Base-by-base conservation (phyloP, 1,140 invertebrate species). In the Steinernema feltiae region DNA sequence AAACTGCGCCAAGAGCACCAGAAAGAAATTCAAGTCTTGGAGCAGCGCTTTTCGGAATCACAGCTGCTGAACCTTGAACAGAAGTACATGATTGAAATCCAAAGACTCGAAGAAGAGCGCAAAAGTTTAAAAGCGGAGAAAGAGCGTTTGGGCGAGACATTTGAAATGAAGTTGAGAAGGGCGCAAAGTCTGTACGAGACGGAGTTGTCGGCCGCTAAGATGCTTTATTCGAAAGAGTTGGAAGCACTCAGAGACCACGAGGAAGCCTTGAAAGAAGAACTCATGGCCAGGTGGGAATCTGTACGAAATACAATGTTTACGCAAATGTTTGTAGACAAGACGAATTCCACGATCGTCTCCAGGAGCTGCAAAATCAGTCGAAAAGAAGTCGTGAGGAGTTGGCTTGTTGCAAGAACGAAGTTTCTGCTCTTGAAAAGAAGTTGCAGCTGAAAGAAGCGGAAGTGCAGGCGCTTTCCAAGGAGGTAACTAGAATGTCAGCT, bases 1-100 rank as follows among this genome's bases (percentile, higher is more conserved):
- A 85, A 86, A 69, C 74, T 85, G 41, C 70, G 84, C 15, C 80
- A 86, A 75, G 84, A 85, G 46, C 84, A 85, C 70, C 84, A 86
- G 72, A 84, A 84, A 31, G 84, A 85, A 70, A 85, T 85, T 72
- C 83, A 85, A 73, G 46, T 81, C 0, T 41, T 85, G 7, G 84
- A 85, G 69, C 84, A 82, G 35, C 35, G 85, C 41, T 85, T 86
- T 63, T 81, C 83, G 12, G 81, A 81, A 24, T 82, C 85, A 32
- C 83, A 85, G 73, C 69, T 85, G 32, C 76, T 85, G 1, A 85
- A 85, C 74, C 74, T 85, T 0, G 84, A 85, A 69, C 84, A 85
- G 72, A 85, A 85, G 83, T 84, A 85, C 72, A 82, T 85, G 17
- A 77, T 86, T 12, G 84, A 85, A 76, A 85, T 86, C 41, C 84